Conservation (phyloP, 2,113 vertebrate genomes). For the Quiscalus mexicanus region DNA sequence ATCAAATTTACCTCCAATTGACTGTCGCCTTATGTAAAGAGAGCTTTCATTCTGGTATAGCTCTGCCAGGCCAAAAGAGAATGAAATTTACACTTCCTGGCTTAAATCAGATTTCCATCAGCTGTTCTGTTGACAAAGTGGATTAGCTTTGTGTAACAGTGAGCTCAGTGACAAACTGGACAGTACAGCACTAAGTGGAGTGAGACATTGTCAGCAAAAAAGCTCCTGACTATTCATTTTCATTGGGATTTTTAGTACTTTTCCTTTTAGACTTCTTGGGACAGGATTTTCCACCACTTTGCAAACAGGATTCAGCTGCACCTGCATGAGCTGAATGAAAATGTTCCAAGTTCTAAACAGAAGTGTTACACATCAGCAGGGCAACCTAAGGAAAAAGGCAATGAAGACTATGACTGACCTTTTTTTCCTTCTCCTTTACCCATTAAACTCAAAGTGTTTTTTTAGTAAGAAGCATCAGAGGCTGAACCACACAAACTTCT, state of each 20-base stretch:
- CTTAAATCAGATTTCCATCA: constrained; percentile 37
- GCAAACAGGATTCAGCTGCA: background rate
- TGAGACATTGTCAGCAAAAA: background rate
- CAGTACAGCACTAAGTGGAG: background rate
- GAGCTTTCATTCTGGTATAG: background rate
- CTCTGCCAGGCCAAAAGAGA: background rate
- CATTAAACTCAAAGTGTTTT: background rate
- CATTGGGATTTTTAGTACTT: background rate
- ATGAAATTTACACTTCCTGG: background rate
- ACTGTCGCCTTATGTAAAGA: background rate
- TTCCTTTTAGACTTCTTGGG: background rate
- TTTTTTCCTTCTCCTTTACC: background rate
- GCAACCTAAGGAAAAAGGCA: background rate
- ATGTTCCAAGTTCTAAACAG: background rate
- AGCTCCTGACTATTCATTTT: background rate
- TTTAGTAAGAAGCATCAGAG: background rate
- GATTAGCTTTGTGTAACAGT: constrained; percentile 9
- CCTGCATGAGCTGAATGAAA: background rate
- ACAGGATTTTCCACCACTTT: background rate
- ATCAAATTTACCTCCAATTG: background rate
- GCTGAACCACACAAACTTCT: background rate
- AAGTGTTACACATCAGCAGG: background rate
- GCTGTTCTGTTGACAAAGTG: background rate
- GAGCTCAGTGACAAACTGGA: background rate
- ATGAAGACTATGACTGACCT: background rate